phyloP scores from a whole-genome alignment of 2,113 vertebrate genomes.

The Marmota monax region DNA sequence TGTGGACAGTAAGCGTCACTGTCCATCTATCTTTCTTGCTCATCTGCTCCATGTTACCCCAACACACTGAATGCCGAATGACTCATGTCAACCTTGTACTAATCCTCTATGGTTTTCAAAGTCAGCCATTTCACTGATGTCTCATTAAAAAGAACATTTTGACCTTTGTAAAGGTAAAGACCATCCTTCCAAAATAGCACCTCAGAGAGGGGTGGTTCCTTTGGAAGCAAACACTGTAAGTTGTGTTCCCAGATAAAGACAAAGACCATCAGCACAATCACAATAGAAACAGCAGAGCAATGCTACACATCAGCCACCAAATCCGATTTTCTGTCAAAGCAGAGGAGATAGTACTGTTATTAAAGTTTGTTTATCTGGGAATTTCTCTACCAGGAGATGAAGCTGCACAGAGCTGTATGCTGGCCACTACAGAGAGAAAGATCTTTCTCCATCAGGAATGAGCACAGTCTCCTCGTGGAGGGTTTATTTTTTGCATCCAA shows the following conservation, averaged over 20 bases:
- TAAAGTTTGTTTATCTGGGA: background rate
- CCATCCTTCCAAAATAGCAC: background rate
- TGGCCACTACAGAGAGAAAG: background rate
- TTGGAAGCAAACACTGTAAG: background rate
- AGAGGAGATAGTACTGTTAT: background rate
- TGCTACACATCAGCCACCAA: too few species aligned
- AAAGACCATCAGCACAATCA: background rate
- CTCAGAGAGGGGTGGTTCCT: background rate
- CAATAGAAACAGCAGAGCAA: background rate
- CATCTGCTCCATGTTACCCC: background rate
- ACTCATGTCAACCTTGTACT: background rate
- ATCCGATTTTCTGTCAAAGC: background rate
- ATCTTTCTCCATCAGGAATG: background rate
- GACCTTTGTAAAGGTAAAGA: conserved; percentile 40
- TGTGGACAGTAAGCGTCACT: rapidly evolving
- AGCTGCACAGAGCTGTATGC: rapidly evolving
- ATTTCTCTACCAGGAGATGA: background rate
- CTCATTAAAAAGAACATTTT: conserved; percentile 43
- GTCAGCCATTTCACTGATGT: background rate
- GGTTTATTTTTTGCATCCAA: background rate
- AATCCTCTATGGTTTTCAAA: background rate
- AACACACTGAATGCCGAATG: rapidly evolving
- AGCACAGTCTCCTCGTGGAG: background rate
- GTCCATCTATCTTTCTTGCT: background rate
- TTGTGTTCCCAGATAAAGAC: background rate